These are phyloP conservation scores for Drosophila kuntzei DNA, from an alignment of 2,888 invertebrate species.

Conservation along the genomic window DNA sequence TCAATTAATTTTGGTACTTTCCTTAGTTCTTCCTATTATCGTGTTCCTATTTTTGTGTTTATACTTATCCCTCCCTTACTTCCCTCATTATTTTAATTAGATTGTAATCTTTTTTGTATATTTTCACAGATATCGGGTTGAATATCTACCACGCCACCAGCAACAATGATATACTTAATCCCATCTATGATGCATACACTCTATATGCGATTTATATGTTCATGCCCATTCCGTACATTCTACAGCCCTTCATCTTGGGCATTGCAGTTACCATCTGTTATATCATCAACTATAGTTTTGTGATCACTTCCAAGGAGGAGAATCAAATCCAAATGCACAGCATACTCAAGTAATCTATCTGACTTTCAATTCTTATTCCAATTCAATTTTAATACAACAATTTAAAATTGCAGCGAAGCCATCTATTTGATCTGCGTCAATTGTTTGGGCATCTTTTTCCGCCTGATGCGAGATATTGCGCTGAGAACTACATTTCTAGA, in stretches of 20 bases:
- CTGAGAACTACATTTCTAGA: slow-evolving; percentile 95
- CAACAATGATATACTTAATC: slow-evolving; percentile 87
- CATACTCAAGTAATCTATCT: slow-evolving; percentile 86
- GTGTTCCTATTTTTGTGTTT: too few relatives aligned
- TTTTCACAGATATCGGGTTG: slow-evolving; percentile 87
- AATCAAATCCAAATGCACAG: slow-evolving; percentile 85
- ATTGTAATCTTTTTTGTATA: not conserved
- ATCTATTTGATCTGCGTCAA: slow-evolving; percentile 89
- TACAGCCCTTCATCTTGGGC: slow-evolving; percentile 90
- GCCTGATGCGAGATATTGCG: slow-evolving; percentile 94
- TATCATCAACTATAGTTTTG: slow-evolving; percentile 87
- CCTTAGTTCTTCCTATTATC: too few relatives aligned
- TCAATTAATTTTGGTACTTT: too few relatives aligned
- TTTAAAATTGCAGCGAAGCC: slow-evolving; percentile 85
- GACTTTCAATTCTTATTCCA: not conserved
- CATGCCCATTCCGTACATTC: slow-evolving; percentile 91
- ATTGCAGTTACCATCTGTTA: slow-evolving; percentile 89
- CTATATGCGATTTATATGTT: slow-evolving; percentile 93
- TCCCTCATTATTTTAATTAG: too few relatives aligned
- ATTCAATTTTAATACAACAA: not conserved
- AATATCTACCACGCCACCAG: slow-evolving; percentile 88
- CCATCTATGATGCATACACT: slow-evolving; percentile 90
- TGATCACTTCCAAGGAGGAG: slow-evolving; percentile 80
- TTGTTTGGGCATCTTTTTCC: slow-evolving; percentile 94
- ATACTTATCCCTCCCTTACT: too few relatives aligned